Base-by-base conservation (phyloP, 2,888 invertebrate species). In the Shargacucullia verbasci region DNA sequence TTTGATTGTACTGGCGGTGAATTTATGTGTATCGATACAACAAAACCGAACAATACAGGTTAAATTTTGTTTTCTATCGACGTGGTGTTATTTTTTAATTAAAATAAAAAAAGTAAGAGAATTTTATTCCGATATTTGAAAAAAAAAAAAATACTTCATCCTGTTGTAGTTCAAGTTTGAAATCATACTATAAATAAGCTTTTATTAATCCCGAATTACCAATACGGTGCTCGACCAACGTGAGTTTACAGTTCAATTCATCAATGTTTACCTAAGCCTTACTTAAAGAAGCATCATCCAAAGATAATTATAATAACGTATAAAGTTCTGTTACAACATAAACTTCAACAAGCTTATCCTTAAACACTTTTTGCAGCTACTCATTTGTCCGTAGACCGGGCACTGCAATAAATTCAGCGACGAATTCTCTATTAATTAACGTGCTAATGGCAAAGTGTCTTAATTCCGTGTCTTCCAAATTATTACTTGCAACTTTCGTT, bases 391-490 rank as follows among this genome's bases (percentile, higher is more conserved):
- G 38, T 15, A 49, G 44, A 37, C 37, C 43, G 37, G 41, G 40
- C 33, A 45, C 46, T 41, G 54, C 50, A 66, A 66, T 73, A 63
- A 76, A 73, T 70, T 63, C 1, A 37, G 37, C 54, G 44, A 60
- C 50, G 31, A 66, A 57, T 76, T 75, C 50, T 60, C 43, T 64
- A 72, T 60, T 75, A 72, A 75, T 68, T 68, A 75, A 59, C 55
- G 68, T 63, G 72, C 59, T 71, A 67, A 71, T 67, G 44, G 66
- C 50, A 52, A 46, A 66, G 59, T 74, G 62, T 62, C 59, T 74
- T 59, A 59, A 66, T 66, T 52, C 58, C 27, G 53, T 48, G 59
- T 46, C 43, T 55, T 40, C 48, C 37, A 29, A 56, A 52, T 60
- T 59, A 73, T 64, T 56, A 40, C 40, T 44, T 31, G 27, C 49